These are phyloP conservation scores for Gymnothorax reevesii DNA, from an alignment of 2,797 vertebrate species.

Conservation along the genomic window DNA sequence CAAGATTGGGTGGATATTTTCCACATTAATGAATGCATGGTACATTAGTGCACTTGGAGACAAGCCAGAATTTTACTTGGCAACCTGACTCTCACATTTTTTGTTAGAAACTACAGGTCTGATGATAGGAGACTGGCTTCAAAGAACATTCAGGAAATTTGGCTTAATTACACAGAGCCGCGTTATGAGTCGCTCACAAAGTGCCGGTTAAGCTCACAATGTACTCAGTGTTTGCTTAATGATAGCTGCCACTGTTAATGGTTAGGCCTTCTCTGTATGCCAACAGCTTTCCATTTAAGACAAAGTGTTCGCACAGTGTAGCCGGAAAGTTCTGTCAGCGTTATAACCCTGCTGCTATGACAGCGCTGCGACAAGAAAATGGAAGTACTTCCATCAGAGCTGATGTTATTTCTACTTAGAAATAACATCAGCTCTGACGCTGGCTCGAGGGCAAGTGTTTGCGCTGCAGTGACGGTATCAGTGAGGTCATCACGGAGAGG, in stretches of 20 bases:
- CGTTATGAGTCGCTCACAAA: background rate
- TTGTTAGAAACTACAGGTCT: slow-evolving; percentile 48
- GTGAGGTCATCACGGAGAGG: background rate
- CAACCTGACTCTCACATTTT: slow-evolving; percentile 21
- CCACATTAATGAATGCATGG: background rate
- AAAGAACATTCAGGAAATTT: slow-evolving; percentile 36
- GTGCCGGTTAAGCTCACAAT: slow-evolving; percentile 27
- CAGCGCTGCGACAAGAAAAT: too few relatives aligned
- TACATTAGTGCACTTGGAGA: background rate
- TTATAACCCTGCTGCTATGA: too few relatives aligned
- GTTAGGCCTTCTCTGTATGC: slow-evolving; percentile 6
- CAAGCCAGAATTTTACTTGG: slow-evolving; percentile 41
- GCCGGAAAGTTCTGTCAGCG: too few relatives aligned
- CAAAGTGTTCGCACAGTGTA: too few relatives aligned
- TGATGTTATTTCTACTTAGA: too few relatives aligned
- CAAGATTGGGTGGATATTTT: background rate
- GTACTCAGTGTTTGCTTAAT: slow-evolving; percentile 16
- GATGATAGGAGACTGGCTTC: slow-evolving; percentile 42
- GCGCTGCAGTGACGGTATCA: background rate
- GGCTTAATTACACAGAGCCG: slow-evolving; percentile 30
- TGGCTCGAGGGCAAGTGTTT: background rate
- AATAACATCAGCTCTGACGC: background rate
- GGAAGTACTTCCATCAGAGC: too few relatives aligned
- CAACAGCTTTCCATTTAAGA: background rate
- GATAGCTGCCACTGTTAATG: background rate